Percentiles rank a stretch among this genome's conserved stretches.
These are phyloP conservation scores for Alviniconcha marisindica DNA, from an alignment of 1,140 invertebrate genomes.

Conservation along the genomic window DNA sequence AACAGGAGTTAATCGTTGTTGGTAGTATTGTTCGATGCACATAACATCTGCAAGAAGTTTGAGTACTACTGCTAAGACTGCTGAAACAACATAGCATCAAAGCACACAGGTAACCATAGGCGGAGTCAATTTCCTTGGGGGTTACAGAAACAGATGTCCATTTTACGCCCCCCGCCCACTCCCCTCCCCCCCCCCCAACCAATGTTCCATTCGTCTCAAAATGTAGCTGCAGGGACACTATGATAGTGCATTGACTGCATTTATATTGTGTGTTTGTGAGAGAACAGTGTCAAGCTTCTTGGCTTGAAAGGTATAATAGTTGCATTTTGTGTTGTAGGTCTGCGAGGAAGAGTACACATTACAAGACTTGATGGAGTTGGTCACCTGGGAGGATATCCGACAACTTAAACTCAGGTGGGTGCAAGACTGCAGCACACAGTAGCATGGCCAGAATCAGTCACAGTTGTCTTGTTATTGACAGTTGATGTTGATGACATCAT, in stretches of 20 bases:
- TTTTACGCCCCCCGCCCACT: too few species aligned
- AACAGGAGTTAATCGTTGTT: neutral
- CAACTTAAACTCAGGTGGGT: constrained; percentile 84
- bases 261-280: neutral
- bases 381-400: constrained; percentile 86
- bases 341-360: constrained; percentile 86
- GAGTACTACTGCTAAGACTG: too few species aligned
- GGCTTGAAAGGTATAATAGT: too few species aligned
- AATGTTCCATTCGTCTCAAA: neutral
- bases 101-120: too few species aligned
- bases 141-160: neutral
- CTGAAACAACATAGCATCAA: too few species aligned
- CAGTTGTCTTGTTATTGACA: too few species aligned
- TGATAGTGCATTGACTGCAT: neutral
- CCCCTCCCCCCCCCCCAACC: neutral
- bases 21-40: neutral
- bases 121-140: too few species aligned
- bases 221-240: neutral
- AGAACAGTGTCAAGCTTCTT: too few species aligned
- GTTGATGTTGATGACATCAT: too few species aligned
- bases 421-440: too few species aligned
- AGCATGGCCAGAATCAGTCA: too few species aligned
- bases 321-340: constrained; percentile 78
- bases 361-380: constrained; percentile 85
- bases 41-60: too few species aligned